Base-by-base conservation (phyloP, 1,140 invertebrate genomes). In the Leptinotarsa lineolata region DNA sequence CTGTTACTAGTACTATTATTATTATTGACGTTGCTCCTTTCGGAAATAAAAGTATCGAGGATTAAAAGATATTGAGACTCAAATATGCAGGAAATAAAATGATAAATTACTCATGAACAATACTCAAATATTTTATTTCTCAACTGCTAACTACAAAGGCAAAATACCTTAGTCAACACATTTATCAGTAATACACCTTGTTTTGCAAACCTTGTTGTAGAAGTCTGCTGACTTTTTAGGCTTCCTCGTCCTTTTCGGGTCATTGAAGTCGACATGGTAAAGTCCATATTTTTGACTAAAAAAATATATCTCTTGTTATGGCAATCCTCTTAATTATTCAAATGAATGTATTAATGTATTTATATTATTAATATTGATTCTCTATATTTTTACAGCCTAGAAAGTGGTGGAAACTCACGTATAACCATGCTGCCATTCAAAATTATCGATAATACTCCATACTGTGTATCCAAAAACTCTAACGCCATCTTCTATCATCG, bases 361-460 rank as follows among this genome's bases (percentile, higher is more conserved):
- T 8, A 8, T 30, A 30, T 30, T 30, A 30, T 8, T 30, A 5
- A 30, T 8, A 30, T 39, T 6, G 2, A 39, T 3, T 39, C 8
- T 4, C 30, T 39, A 30, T 39, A 22, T 39, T 39, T 39, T 39
- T 39, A 39, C 8, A 39, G 1, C 30, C 30, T 39, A 8, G 30
- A 39, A 39, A 39, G 30, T 39, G 30, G 8, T 11, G 11, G 11
- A 39, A 39, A 66, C 64, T 66, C 30, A 66, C 64, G 64, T 44
- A 66, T 66, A 66, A n/a, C 64, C 64, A 18, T 24, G 39, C 16
- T 24, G 20, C 89, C 90, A 91, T 81, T 91, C 90, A 77, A 90
- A 90, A 78, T 91, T 91, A 76, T 92, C 91, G 82, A 91, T 85
- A 3, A 92, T 78, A 11, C 87, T 87, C 91, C 90, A 92, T 4